phyloP scores from a whole-genome alignment of 1,140 invertebrate species.

The Campodea augens region DNA sequence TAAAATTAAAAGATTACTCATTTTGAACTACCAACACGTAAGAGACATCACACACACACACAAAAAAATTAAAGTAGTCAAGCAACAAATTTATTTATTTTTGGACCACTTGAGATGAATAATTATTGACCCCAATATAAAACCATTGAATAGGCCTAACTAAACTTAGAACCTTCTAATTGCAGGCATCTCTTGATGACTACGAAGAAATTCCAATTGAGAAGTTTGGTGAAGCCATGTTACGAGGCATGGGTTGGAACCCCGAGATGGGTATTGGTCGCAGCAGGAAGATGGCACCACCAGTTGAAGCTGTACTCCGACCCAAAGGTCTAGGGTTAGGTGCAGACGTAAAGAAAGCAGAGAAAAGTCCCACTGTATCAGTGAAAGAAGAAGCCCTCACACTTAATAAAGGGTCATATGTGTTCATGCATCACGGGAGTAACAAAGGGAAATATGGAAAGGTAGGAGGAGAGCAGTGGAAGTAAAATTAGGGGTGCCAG shows the following conservation, averaged over 20 bases:
- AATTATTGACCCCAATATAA: too few species aligned
- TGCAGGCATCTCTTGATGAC: slow-evolving; percentile 56
- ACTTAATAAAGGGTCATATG: slow-evolving; percentile 17
- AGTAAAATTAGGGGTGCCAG: too few species aligned
- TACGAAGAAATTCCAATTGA: slow-evolving; percentile 77
- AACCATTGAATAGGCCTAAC: too few species aligned
- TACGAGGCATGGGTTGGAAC: slow-evolving; percentile 88
- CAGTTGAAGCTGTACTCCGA: slow-evolving; percentile 38
- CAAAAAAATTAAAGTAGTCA: too few species aligned
- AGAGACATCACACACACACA: too few species aligned
- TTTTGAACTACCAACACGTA: too few species aligned
- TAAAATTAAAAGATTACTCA: too few species aligned
- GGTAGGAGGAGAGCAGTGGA: slow-evolving; percentile 33
- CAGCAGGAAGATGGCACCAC: slow-evolving; percentile 28
- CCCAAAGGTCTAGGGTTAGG: slow-evolving; percentile 84
- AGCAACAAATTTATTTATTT: too few species aligned
- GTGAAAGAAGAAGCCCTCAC: slow-evolving; percentile 37
- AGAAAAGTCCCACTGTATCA: slow-evolving; percentile 24
- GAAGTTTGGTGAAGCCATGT: slow-evolving; percentile 75
- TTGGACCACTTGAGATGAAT: too few species aligned
- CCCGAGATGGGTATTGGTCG: slow-evolving; percentile 46
- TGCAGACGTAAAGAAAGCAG: slow-evolving; percentile 40
- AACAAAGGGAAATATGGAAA: slow-evolving; percentile 7
- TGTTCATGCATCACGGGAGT: slow-evolving; percentile 12
- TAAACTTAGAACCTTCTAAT: too few species aligned